These are phyloP conservation scores for Mesochorus sp. DNA, from an alignment of 2,888 invertebrate genomes.

Conservation along the genomic window DNA sequence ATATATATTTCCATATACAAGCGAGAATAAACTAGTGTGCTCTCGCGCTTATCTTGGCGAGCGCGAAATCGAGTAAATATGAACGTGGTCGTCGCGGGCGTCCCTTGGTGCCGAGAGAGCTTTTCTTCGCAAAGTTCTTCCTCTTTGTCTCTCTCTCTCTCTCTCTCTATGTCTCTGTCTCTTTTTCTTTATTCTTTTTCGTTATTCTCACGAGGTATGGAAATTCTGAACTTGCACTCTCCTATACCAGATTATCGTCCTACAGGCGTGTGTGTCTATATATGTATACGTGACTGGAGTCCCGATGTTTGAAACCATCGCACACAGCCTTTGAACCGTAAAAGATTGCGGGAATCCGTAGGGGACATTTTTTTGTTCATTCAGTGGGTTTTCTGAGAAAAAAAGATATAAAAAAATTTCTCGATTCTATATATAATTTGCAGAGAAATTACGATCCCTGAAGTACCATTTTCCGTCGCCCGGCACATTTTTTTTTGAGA, in stretches of 20 bases:
- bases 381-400: not conserved
- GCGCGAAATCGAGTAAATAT: slow-evolving; percentile 67
- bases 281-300: slow-evolving; percentile 49
- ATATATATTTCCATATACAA: not conserved
- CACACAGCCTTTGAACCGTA: not conserved
- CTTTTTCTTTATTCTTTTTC: slow-evolving; percentile 28
- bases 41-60: slow-evolving; percentile 63
- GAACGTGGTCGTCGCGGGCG: slow-evolving; percentile 59
- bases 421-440: too few relatives aligned
- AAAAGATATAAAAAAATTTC: too few relatives aligned
- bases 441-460: too few relatives aligned
- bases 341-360: not conserved
- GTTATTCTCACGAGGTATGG: slow-evolving; percentile 13
- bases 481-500: too few relatives aligned
- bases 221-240: slow-evolving; percentile 39
- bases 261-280: slow-evolving; percentile 30
- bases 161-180: not conserved
- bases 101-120: slow-evolving; percentile 49
- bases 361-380: not conserved
- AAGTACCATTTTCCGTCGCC: too few relatives aligned
- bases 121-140: slow-evolving; percentile 47
- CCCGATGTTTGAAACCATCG: slow-evolving; percentile 6
- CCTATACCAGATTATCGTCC: slow-evolving; percentile 40
- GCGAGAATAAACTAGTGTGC: not conserved
- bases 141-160: slow-evolving; percentile 8